Percentiles rank a stretch among this genome's conserved stretches.
Conservation (phyloP, 1,140 invertebrate species). For the Eriosoma lanigerum region DNA sequence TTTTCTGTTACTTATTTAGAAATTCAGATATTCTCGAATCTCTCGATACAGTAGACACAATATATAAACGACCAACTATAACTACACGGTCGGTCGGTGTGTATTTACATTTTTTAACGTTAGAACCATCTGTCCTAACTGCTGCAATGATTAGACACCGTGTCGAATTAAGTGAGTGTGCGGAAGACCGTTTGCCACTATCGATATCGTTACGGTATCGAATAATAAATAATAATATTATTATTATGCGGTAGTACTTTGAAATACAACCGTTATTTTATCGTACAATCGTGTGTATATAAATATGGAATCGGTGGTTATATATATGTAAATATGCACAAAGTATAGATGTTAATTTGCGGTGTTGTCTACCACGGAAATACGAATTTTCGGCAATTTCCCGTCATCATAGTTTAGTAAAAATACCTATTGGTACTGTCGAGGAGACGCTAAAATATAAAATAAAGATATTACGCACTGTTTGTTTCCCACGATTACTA, state of each 20-base stretch:
- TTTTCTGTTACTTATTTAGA: too few species aligned
- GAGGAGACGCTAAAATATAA: background rate
- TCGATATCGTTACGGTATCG: constrained; percentile 12
- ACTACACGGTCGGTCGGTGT: background rate
- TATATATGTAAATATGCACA: background rate
- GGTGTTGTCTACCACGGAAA: background rate
- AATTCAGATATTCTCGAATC: too few species aligned
- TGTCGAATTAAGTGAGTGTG: constrained; percentile 28
- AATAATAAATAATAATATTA: background rate
- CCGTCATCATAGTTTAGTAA: background rate
- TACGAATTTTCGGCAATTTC: background rate
- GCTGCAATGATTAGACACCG: constrained; percentile 7
- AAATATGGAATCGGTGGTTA: background rate
- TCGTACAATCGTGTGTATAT: too few species aligned
- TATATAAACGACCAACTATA: constrained; percentile 2
- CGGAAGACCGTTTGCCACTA: background rate
- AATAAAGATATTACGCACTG: background rate
- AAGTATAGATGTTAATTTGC: too few species aligned
- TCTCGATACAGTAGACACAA: too few species aligned
- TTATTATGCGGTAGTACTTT: background rate
- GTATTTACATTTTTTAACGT: constrained; percentile 7
- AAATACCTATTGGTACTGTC: background rate
- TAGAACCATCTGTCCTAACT: constrained; percentile 4
- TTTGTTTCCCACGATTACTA: constrained; percentile 1
- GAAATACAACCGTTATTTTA: too few species aligned